Evolutionary conservation across 2,797 vertebrate genomes (phyloP).

Genomic region (Rhinogobio ventralis): DNA sequence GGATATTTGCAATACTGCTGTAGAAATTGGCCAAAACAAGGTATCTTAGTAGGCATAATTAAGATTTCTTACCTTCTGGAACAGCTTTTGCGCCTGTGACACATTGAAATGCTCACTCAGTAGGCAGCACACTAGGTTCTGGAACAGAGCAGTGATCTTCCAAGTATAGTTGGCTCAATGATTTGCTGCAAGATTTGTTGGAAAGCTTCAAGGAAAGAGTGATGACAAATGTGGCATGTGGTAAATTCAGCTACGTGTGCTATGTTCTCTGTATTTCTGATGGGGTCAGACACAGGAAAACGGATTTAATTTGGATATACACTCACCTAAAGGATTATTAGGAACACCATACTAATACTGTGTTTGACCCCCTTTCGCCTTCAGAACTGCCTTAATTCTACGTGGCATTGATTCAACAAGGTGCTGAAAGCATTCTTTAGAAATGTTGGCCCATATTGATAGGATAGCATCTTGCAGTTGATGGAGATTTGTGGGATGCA

Average conservation of each 20-base stretch:
- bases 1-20: neutral
- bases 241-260: neutral
- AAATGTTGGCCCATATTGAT: no score
- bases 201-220: constrained; percentile 37
- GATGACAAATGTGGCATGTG: constrained; percentile 32
- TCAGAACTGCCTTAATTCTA: no score
- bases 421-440: no score
- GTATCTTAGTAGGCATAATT: neutral
- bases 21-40: neutral
- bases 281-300: neutral
- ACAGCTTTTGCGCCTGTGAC: neutral
- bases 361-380: no score
- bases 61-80: constrained; percentile 1
- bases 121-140: constrained; percentile 4
- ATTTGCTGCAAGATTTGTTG: constrained; percentile 12
- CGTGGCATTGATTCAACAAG: no score
- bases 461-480: no score
- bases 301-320: no score
- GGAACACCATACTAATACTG: no score
- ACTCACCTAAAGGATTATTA: no score
- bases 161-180: constrained; percentile 22
- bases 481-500: no score
- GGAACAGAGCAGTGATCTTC: constrained; percentile 8
- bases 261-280: constrained; percentile 3
- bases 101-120: neutral